A percentile compares a stretch with the other conserved stretches of the same genome.
These are phyloP conservation scores for Parambassis ranga DNA, from an alignment of 2,797 vertebrate species.

Conservation along the genomic window DNA sequence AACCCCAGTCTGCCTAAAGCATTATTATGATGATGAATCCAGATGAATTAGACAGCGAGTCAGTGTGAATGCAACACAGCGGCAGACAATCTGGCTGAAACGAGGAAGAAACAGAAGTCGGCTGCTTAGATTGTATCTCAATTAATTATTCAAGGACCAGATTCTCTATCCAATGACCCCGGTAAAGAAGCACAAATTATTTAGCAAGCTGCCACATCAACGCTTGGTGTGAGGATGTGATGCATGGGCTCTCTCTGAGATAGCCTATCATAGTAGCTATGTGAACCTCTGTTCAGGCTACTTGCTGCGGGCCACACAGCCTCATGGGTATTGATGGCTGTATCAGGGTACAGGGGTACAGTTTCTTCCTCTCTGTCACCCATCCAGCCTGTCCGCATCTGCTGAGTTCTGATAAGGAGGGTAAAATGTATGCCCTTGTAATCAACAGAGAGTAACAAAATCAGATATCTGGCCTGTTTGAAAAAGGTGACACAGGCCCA, in stretches of 20 bases:
- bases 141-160: conserved; percentile 84
- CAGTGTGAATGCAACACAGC: conserved; percentile 44
- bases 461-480: conserved; percentile 28
- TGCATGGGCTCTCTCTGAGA: conserved; percentile 64
- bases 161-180: conserved; percentile 85
- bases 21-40: conserved; percentile 60
- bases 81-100: conserved; percentile 73
- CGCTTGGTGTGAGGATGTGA: conserved; percentile 73
- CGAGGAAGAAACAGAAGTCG: conserved; percentile 79
- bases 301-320: conserved; percentile 58
- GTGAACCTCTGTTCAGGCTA: conserved; percentile 59
- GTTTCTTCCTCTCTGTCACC: conserved; percentile 59
- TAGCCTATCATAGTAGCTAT: conserved; percentile 64
- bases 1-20: conserved; percentile 47
- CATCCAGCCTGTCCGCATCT: conserved; percentile 19
- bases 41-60: conserved; percentile 68
- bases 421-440: conserved; percentile 31
- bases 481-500: conserved; percentile 10
- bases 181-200: conserved; percentile 86
- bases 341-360: conserved; percentile 67
- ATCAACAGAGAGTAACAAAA: conserved; percentile 35
- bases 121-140: conserved; percentile 81
- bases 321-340: conserved; percentile 77
- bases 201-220: conserved; percentile 83
- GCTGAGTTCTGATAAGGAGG: conserved; percentile 28